Conservation (phyloP, 2,113 vertebrate genomes). For the Rhinolophus ferrumequinum region DNA sequence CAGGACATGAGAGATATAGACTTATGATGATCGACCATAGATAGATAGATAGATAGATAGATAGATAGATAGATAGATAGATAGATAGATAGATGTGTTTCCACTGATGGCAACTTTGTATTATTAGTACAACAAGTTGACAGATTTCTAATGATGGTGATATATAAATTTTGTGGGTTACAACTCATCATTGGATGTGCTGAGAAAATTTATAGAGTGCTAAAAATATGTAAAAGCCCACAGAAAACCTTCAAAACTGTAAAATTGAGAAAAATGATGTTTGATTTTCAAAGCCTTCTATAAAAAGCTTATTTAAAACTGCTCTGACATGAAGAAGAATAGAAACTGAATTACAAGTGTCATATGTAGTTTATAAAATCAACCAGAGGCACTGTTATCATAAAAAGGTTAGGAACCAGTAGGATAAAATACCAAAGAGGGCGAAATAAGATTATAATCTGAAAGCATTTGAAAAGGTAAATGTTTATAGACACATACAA, state of each 20-base stretch:
- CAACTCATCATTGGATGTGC: background rate
- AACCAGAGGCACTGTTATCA: slow-evolving; percentile 16
- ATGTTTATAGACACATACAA: background rate
- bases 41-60: background rate
- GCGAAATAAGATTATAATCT: slow-evolving; percentile 58
- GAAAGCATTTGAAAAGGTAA: slow-evolving; percentile 50
- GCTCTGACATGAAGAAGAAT: slow-evolving; percentile 40
- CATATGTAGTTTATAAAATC: slow-evolving; percentile 61
- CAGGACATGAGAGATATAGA: background rate
- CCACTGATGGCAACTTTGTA: background rate
- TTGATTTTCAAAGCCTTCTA: slow-evolving; percentile 52
- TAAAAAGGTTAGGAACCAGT: slow-evolving; percentile 38
- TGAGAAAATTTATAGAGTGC: slow-evolving; percentile 30
- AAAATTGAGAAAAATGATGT: slow-evolving; percentile 29
- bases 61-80: background rate
- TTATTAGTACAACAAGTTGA: background rate
- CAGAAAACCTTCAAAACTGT: slow-evolving; percentile 54
- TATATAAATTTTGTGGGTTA: background rate
- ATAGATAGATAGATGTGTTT: background rate
- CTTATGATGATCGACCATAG: background rate
- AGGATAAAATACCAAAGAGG: slow-evolving; percentile 7
- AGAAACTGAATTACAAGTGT: slow-evolving; percentile 54
- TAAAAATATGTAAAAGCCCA: slow-evolving; percentile 42
- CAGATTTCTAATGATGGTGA: background rate
- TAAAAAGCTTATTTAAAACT: slow-evolving; percentile 66